Evolutionary conservation across 2,113 vertebrate genomes (phyloP).

Genomic region (Embiotoca jacksoni): DNA sequence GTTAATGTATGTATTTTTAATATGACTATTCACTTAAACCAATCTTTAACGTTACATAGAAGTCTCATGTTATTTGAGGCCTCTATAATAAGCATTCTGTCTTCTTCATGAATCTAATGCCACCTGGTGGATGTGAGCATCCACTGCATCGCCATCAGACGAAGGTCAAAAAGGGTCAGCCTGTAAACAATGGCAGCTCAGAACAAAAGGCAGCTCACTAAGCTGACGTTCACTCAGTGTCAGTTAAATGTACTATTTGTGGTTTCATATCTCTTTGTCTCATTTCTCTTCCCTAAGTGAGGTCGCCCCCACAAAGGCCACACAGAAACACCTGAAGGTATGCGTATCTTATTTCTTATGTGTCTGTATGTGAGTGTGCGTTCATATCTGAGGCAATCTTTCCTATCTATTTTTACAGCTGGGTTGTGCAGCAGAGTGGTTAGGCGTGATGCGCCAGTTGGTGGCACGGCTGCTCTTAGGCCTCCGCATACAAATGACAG

Average conservation of each 20-base stretch:
- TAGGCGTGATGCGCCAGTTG: slow-evolving; percentile 53
- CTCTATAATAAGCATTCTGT: neutral
- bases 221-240: slow-evolving; percentile 39
- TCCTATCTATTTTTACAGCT: slow-evolving; percentile 81
- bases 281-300: slow-evolving; percentile 55
- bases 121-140: slow-evolving; percentile 77
- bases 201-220: slow-evolving; percentile 44
- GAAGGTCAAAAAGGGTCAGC: slow-evolving; percentile 48
- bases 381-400: slow-evolving; percentile 74
- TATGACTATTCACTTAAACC: neutral
- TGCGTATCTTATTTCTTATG: slow-evolving; percentile 32
- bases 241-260: slow-evolving; percentile 72
- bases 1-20: neutral
- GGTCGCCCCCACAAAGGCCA: slow-evolving; percentile 71
- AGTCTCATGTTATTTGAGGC: neutral
- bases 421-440: slow-evolving; percentile 76
- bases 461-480: slow-evolving; percentile 42
- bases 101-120: slow-evolving; percentile 64
- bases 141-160: slow-evolving; percentile 62
- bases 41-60: neutral
- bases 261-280: slow-evolving; percentile 75
- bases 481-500: slow-evolving; percentile 54
- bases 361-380: slow-evolving; percentile 36
- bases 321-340: slow-evolving; percentile 60
- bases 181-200: slow-evolving; percentile 26